Evolutionary conservation across 2,113 vertebrate species (phyloP), one percentile per base, ranked within the genome.

Genomic region (Panurus biarmicus): DNA sequence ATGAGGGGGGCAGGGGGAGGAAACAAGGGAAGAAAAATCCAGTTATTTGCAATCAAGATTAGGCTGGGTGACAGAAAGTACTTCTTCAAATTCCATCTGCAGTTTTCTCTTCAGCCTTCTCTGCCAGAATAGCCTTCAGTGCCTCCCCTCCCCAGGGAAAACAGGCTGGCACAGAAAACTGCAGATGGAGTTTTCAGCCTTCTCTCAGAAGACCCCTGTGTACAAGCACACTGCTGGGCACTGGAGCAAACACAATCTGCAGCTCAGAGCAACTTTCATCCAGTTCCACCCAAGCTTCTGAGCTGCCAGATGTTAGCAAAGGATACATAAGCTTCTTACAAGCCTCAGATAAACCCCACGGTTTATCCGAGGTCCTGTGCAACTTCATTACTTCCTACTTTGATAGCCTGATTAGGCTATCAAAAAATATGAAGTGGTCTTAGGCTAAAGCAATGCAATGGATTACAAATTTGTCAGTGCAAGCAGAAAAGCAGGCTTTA

Each of bases 1-100:
- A 15, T 8, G 5, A 11, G 10, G 10, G 1, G 0, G n/a, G n/a
- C n/a, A 1, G 7, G 21, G 7, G 14, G 3, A 0, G 0, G 8
- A 8, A 19, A 14, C 22, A 72, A 26, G 18, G 15, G 17, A 0
- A 0, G n/a, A 73, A 60, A 75, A 64, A 17, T 10, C 9, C 21
- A 67, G 13, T n/a, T 50, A 45, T 65, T 40, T 94, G 28, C 44
- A 51, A 44, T 51, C 18, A 50, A 24, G 14, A 36, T 67, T 31
- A 44, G 45, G 19, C 5, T 56, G 14, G 20, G 28, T 40, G 54
- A 58, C 33, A 75, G 58, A n/a, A 81, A 84, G 11, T 5, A 16
- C 16, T 65, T 54, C 23, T 33, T 54, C 35, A 42, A 58, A 38
- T 13, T 56, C 60, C 33, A 45, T 24, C 33, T 78, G 70, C 57